Percentiles rank a stretch among this genome's conserved stretches.
These are phyloP conservation scores for Pangasianodon gigas DNA, from an alignment of 2,113 vertebrate genomes.

Conservation along the genomic window DNA sequence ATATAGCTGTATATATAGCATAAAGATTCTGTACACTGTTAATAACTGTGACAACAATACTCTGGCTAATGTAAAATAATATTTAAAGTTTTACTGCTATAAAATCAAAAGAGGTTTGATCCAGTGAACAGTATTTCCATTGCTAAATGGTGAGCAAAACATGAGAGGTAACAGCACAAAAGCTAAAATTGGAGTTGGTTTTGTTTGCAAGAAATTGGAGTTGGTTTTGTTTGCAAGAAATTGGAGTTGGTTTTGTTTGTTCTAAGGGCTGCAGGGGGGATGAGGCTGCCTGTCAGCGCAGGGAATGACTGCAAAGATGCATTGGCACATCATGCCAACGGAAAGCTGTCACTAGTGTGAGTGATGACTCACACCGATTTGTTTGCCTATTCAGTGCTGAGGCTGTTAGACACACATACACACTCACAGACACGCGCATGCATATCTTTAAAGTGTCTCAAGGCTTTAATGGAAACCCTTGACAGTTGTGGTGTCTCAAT, in stretches of 20 bases:
- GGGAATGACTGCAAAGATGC: slow-evolving; percentile 10
- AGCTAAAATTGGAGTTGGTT: neutral
- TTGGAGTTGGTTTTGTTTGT: slow-evolving; percentile 24
- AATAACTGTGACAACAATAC: neutral
- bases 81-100: neutral
- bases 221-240: neutral
- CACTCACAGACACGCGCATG: neutral
- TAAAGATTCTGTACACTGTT: neutral
- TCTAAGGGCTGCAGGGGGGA: neutral
- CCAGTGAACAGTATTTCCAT: neutral
- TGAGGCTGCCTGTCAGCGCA: slow-evolving; percentile 27
- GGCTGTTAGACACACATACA: slow-evolving; percentile 7
- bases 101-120: neutral
- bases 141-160: neutral
- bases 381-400: slow-evolving; percentile 52
- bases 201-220: neutral
- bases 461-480: slow-evolving; percentile 49
- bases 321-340: slow-evolving; percentile 3
- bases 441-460: slow-evolving; percentile 32
- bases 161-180: neutral
- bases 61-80: neutral
- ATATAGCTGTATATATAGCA: neutral
- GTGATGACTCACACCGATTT: slow-evolving; percentile 58
- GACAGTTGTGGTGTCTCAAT: slow-evolving; percentile 46
- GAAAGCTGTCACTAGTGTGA: slow-evolving; percentile 47